Base-by-base conservation (phyloP, 2,797 vertebrate genomes). In the Cuniculus paca region DNA sequence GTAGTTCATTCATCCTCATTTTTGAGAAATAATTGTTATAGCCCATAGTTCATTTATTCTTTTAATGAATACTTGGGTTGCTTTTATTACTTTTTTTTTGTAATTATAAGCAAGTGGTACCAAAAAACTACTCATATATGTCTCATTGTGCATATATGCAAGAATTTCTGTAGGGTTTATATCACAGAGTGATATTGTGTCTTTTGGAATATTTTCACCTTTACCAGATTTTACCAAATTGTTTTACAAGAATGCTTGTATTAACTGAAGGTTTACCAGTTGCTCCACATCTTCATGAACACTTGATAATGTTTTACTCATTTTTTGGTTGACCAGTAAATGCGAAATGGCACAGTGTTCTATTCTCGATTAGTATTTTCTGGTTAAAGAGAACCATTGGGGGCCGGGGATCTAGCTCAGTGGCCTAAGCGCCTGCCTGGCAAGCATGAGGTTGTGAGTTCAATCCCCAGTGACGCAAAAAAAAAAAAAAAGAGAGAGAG, bases 41-140 rank as follows among this genome's bases (percentile, higher is more conserved):
- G 42, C 39, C 70, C 28, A 92, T 48, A 86, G 65, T 68, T 48
- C 5, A 28, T 63, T 80, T 63, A 63, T 90, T 81, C 48, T 92
- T 86, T 87, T 54, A 86, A 42, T 75, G 80, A 94, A 80, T n/a
- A 68, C 84, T 88, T 90, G 58, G 20, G 65, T 84, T 87, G 70
- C 45, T 91, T 90, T 96, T 61, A 20, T 20, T 63, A 34, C 2
- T 36, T 70, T 60, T 84, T 61, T 80, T 86, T 95, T 90, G 31
- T 24, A 74, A 0, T 90, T 93, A 68, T n/a, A 36, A 36, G 63
- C 5, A 36, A 36, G 17, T 68, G 19, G 19, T n/a, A 54, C 52
- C n/a, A 82, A 74, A 54, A 92, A 84, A 61, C 45, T 28, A 60
- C 84, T 61, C 65, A 1, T 10, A 31, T 90, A 56, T 89, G 20